phyloP scores from a whole-genome alignment of 1,140 invertebrate species.

The Zaprionus camerounensis region DNA sequence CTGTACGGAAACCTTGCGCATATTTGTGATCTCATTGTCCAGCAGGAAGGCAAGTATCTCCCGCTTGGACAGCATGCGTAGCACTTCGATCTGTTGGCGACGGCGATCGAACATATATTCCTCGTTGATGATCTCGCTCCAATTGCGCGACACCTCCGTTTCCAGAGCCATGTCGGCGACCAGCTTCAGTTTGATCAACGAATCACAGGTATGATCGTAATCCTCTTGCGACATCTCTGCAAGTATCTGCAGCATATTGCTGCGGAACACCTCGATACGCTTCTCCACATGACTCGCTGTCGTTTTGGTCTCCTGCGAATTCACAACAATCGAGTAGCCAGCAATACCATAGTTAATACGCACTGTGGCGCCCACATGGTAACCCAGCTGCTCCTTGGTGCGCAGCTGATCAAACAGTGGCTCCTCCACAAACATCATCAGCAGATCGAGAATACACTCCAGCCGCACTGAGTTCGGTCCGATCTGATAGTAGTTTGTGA shows the following conservation, averaged over 20 bases:
- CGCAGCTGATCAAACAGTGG: constrained; percentile 94
- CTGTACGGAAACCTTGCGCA: constrained; percentile 89
- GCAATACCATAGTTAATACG: constrained; percentile 89
- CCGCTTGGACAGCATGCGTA: constrained; percentile 85
- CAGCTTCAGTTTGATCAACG: constrained; percentile 90
- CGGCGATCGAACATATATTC: constrained; percentile 89
- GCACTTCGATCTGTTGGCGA: constrained; percentile 84
- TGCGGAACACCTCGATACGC: constrained; percentile 91
- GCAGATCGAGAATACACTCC: constrained; percentile 90
- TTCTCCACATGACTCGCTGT: constrained; percentile 89
- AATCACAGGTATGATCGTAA: constrained; percentile 87
- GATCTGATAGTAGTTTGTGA: constrained; percentile 95
- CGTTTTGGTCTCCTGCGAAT: constrained; percentile 90
- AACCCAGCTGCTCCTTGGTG: constrained; percentile 96
- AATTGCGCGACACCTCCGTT: constrained; percentile 90
- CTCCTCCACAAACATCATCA: constrained; percentile 93
- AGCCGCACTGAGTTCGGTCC: constrained; percentile 87
- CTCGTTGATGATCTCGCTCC: constrained; percentile 88
- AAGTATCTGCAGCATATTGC: constrained; percentile 87
- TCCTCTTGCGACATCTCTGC: constrained; percentile 87
- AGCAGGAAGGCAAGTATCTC: constrained; percentile 87
- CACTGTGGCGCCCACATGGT: constrained; percentile 89
- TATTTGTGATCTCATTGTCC: constrained; percentile 86
- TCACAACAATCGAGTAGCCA: constrained; percentile 90
- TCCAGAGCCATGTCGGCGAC: constrained; percentile 89